A percentile compares a stretch with the other conserved stretches of the same genome.
Evolutionary conservation across 37 sponge, comb jelly and placozoan species (phyloP).

Genomic region (Amphimedon queenslandica): DNA sequence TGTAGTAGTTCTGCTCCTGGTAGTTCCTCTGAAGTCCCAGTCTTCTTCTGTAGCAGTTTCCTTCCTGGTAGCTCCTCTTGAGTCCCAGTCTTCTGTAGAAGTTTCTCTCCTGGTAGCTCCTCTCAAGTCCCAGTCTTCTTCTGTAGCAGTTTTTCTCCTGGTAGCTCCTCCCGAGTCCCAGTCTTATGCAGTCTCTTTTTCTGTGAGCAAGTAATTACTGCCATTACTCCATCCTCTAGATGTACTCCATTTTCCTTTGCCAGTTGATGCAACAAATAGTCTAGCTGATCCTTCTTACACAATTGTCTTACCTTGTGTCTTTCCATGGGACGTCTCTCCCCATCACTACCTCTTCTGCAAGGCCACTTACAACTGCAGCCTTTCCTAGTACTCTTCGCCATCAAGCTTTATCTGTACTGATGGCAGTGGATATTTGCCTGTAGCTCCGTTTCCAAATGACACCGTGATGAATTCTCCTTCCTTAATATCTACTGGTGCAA

Average conservation of each 20-base stretch:
- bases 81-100: no score
- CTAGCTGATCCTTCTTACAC: not conserved
- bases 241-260: not conserved
- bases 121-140: no score
- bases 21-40: no score
- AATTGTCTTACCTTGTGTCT: not conserved
- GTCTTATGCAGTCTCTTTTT: not conserved
- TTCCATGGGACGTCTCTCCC: not conserved
- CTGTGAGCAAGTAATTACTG: not conserved
- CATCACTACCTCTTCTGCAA: not conserved
- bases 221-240: not conserved
- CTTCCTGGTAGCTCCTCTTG: no score
- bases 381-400: not conserved
- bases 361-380: not conserved
- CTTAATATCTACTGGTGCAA: not conserved
- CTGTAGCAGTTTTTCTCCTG: no score
- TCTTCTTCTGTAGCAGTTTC: no score
- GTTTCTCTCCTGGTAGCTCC: no score
- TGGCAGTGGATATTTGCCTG: not conserved
- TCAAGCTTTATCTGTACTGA: not conserved
- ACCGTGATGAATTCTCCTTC: not conserved
- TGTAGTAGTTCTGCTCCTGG: no score
- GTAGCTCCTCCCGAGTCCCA: no score
- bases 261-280: not conserved
- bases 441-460: not conserved